Evolutionary conservation across 2,113 vertebrate species (phyloP).

Genomic region (Sebastes schlegelii): DNA sequence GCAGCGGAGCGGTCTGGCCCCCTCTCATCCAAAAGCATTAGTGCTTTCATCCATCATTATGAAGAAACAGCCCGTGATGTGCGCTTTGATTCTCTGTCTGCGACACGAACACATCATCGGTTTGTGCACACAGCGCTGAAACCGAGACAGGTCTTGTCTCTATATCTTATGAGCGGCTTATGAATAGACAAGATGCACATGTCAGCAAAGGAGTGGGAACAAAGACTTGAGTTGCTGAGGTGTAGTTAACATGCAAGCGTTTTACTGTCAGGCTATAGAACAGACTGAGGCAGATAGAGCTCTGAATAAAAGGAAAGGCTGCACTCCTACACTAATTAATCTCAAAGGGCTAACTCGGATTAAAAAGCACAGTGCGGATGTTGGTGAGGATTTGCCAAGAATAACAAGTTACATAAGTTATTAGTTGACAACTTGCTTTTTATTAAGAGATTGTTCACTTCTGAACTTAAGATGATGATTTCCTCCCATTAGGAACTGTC

Average conservation of each 20-base stretch:
- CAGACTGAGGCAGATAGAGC: neutral
- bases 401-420: neutral
- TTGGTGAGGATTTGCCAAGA: neutral
- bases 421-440: neutral
- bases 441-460: neutral
- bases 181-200: conserved; percentile 42
- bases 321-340: conserved; percentile 21
- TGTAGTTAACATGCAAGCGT: conserved; percentile 8
- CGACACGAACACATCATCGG: neutral
- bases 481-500: neutral
- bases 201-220: conserved; percentile 53
- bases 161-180: conserved; percentile 35
- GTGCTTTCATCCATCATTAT: conserved; percentile 50
- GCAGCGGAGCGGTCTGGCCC: conserved; percentile 12
- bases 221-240: conserved; percentile 36
- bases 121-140: conserved; percentile 17
- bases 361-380: neutral
- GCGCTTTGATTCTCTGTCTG: conserved; percentile 35
- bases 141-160: conserved; percentile 55
- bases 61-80: conserved; percentile 35
- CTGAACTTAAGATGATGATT: neutral
- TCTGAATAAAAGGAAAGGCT: neutral
- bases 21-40: conserved; percentile 57
- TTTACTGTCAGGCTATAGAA: neutral
- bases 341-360: conserved; percentile 12